phyloP scores from a whole-genome alignment of 2,797 vertebrate species.

The Acipenser oxyrinchus region DNA sequence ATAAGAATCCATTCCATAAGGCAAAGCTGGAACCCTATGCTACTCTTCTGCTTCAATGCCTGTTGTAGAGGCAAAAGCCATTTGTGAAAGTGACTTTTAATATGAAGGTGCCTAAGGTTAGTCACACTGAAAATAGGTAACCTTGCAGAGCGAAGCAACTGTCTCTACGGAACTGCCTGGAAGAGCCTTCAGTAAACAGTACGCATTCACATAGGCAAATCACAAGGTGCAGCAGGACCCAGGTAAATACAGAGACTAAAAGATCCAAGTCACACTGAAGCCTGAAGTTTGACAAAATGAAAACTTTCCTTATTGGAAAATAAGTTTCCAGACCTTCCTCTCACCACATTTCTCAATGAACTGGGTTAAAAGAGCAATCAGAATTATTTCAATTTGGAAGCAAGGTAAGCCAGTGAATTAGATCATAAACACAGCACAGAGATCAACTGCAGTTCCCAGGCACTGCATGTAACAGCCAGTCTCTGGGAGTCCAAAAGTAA shows the following conservation, averaged over 20 bases:
- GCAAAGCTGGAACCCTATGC: not conserved
- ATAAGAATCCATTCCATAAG: slow-evolving; percentile 77
- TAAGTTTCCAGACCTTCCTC: slow-evolving; percentile 5
- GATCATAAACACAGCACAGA: slow-evolving; percentile 4
- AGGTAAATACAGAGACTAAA: slow-evolving; percentile 33
- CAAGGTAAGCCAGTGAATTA: slow-evolving; percentile 22
- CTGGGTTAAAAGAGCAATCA: slow-evolving; percentile 25
- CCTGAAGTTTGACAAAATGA: not conserved
- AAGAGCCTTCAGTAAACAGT: slow-evolving; percentile 47
- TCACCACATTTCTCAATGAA: slow-evolving; percentile 9
- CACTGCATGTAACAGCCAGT: slow-evolving; percentile 32
- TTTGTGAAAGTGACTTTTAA: not conserved
- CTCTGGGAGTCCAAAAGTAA: slow-evolving; percentile 37
- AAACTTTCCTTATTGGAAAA: slow-evolving; percentile 1
- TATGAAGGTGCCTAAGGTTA: slow-evolving; percentile 18
- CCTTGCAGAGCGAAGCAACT: slow-evolving; percentile 41
- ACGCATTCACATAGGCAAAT: slow-evolving; percentile 33
- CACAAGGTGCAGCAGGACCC: slow-evolving; percentile 28
- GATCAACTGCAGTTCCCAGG: slow-evolving; percentile 16
- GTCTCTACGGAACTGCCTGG: slow-evolving; percentile 42
- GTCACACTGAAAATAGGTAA: slow-evolving; percentile 26
- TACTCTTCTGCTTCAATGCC: slow-evolving; percentile 18
- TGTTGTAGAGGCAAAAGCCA: not conserved
- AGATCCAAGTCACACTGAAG: slow-evolving; percentile 9
- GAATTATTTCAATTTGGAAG: slow-evolving; percentile 6